A percentile compares a stretch with the other conserved stretches of the same genome.
Evolutionary conservation across 1,140 invertebrate species (phyloP).

Genomic region (Phymorhynchus buccinoides): DNA sequence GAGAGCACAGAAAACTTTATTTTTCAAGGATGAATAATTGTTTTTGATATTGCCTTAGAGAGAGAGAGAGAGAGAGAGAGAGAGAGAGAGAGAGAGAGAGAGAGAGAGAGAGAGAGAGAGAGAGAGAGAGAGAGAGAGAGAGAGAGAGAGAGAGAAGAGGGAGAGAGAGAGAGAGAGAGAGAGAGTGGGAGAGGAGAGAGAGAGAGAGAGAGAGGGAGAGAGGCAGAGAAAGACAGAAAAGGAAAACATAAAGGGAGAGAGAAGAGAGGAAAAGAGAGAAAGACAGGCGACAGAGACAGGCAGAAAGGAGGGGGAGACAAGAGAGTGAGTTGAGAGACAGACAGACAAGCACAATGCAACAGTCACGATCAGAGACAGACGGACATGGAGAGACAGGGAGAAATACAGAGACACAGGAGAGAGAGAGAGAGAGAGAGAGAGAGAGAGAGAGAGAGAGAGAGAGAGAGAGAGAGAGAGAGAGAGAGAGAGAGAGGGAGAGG

Average conservation of each 20-base stretch:
- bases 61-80: slow-evolving; percentile 9
- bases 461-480: no score
- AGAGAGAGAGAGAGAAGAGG: slow-evolving; percentile 7
- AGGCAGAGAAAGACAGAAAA: no score
- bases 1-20: no score
- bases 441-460: no score
- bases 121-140: not conserved
- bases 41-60: no score
- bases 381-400: no score
- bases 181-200: not conserved
- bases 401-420: no score
- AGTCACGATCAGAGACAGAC: not conserved
- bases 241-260: not conserved
- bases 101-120: slow-evolving; percentile 10
- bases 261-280: not conserved
- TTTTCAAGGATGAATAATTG: no score
- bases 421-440: no score
- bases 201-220: slow-evolving; percentile 35
- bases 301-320: not conserved
- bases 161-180: not conserved
- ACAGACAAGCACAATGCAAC: not conserved
- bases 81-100: not conserved
- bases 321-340: not conserved
- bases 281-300: not conserved
- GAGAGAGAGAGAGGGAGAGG: no score